Conservation (phyloP, 2,888 invertebrate species). For the Platypus cylindrus region DNA sequence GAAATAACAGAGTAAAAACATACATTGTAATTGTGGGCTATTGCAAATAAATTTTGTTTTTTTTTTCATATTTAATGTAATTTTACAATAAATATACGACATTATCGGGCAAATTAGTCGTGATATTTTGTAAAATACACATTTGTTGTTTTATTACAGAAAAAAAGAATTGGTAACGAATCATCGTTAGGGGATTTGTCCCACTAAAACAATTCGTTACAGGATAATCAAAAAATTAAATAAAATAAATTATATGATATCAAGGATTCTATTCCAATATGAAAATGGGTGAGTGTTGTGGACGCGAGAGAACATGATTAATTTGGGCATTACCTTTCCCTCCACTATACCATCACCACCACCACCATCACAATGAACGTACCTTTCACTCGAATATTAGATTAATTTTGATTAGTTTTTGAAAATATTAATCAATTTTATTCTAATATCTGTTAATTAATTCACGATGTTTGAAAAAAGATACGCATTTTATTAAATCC, state of each 20-base stretch:
- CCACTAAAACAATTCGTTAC: slow-evolving; percentile 10
- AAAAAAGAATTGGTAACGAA: slow-evolving; percentile 17
- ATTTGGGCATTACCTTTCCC: slow-evolving; percentile 10
- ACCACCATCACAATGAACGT: no score
- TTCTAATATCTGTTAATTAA: no score
- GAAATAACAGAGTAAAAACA: no score
- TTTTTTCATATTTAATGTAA: slow-evolving; percentile 32
- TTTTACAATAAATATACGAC: slow-evolving; percentile 39
- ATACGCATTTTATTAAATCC: no score
- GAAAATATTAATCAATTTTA: no score
- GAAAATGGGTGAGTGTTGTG: slow-evolving; percentile 3
- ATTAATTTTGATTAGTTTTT: no score
- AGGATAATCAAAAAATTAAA: slow-evolving; percentile 18
- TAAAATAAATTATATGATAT: slow-evolving; percentile 17
- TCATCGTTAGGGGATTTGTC: slow-evolving; percentile 2
- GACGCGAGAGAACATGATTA: no score
- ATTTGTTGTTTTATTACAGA: no score
- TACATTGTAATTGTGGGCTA: slow-evolving; percentile 30
- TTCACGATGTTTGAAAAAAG: slow-evolving; percentile 20
- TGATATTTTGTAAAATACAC: slow-evolving; percentile 38
- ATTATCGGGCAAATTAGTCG: slow-evolving; percentile 36
- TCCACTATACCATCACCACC: no score
- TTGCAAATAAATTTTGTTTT: slow-evolving; percentile 35
- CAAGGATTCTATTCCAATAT: slow-evolving; percentile 10
- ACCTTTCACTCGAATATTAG: no score